Conservation (phyloP, 1,140 invertebrate genomes). For the Eurytemora carolleeae region DNA sequence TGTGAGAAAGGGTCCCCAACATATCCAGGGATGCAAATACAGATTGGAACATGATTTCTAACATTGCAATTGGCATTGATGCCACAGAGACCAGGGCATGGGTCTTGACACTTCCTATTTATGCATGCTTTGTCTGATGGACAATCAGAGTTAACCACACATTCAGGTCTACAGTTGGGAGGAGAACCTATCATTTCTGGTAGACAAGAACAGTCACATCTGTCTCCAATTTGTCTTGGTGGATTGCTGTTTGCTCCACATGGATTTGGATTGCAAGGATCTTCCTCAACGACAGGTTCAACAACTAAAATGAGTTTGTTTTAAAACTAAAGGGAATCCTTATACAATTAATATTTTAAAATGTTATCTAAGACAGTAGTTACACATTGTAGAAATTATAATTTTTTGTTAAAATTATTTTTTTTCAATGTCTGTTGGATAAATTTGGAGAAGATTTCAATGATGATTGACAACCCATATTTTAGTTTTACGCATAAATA, state of each 20-base stretch:
- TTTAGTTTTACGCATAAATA: no score
- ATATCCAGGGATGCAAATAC: slow-evolving; percentile 47
- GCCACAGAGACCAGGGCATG: slow-evolving; percentile 35
- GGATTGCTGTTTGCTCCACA: slow-evolving; percentile 28
- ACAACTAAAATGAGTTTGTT: no score
- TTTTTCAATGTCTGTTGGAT: no score
- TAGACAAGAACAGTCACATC: slow-evolving; percentile 39
- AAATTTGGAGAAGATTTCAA: no score
- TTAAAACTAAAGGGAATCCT: no score
- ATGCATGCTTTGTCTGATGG: slow-evolving; percentile 43
- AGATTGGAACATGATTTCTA: slow-evolving; percentile 49
- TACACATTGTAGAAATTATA: no score
- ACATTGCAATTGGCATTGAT: slow-evolving; percentile 50
- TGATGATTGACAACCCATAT: no score
- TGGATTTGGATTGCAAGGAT: slow-evolving; percentile 21
- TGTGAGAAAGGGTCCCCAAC: slow-evolving; percentile 54
- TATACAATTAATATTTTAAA: no score
- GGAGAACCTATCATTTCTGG: slow-evolving; percentile 46
- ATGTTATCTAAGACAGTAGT: no score
- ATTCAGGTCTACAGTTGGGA: slow-evolving; percentile 50
- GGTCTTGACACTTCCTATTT: slow-evolving; percentile 21
- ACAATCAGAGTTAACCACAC: slow-evolving; percentile 54
- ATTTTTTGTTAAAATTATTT: no score
- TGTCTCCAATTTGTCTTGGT: slow-evolving; percentile 25
- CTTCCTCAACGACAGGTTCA: slow-evolving; percentile 2